Base-by-base conservation (phyloP, 2,797 vertebrate species). In the Spheniscus humboldti region DNA sequence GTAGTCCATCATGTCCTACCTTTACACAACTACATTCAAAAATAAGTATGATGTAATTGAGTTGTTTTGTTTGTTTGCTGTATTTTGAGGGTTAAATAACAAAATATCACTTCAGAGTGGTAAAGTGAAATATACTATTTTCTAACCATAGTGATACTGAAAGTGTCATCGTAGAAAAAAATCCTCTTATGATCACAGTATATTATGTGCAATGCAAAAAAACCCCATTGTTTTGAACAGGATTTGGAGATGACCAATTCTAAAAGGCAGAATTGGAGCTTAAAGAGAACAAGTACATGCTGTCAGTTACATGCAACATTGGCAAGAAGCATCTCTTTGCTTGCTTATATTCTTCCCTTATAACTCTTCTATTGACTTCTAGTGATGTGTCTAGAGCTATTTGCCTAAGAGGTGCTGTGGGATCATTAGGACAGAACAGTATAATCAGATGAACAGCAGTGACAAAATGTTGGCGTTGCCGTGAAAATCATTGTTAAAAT, bases 171-270 rank as follows among this genome's bases (percentile, higher is more conserved):
- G 53, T 1, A 88, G 23, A 33, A 87, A 63, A 78, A 83, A 20
- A 3, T 48, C 3, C 6, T 71, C 13, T 75, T 68, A 31, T 60
- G 67, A 41, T 53, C 31, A 77, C 20, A 74, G 33, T 33, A 28
- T 53, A 37, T 37, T 47, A 66, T 3, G 5, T 23, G 4, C 69
- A 71, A 59, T 55, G 23, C 7, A 82, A 37, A 68, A 56, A 12
- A 1, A 0, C 3, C 3, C 6, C 2, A 37, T 14, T 76, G 7
- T n/a, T 88, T 66, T 62, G 59, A 66, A 37, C 4, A 39, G 33
- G 47, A 66, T 67, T 77, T 86, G 20, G 47, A 88, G 60, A 81
- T 23, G 1, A 71, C 8, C 20, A 52, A 18, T 59, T 86, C n/a
- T 71, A 69, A 62, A 11, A 78, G 16, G 17, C 18, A 73, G 33